Base-by-base conservation (phyloP, 2,888 invertebrate genomes). In the Scrobipalpa atriplicella region DNA sequence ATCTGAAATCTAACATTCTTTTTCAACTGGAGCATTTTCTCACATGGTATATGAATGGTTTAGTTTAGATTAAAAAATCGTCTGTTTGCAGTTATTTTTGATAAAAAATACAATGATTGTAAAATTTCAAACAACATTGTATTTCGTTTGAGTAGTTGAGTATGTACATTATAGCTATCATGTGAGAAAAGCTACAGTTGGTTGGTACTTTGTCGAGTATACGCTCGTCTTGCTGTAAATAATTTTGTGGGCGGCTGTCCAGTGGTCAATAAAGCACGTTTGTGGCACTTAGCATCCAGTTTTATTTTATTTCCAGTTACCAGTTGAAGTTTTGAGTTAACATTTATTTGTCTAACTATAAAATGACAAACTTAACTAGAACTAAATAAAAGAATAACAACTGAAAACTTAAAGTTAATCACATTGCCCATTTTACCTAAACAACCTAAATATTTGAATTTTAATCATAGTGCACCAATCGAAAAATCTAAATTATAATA, bases 211-310 rank as follows among this genome's bases (percentile, higher is more conserved):
- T 41, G 16, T 47, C 52, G 70, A 75, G 74, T 71, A 68, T 67
- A 66, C 69, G 86, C 84, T 85, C 85, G 75, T 71, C 77, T 81
- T 75, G 82, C 83, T 90, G 86, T 89, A 87, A 71, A 84, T 84
- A 84, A 75, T 75, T 67, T 72, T 73, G 79, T 77, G 83, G 79
- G 82, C 77, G 73, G 79, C 78, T 85, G 83, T 86, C 82, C 81
- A 78, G 79, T 85, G 89, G 83, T 89, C 82, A 90, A 85, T 92
- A 92, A 89, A 92, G 89, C 90, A 91, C 90, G 82, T 89, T 87
- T 89, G 89, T 87, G 89, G 90, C 90, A 92, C 89, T 79, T 69
- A 75, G 7, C 58, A 60, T 70, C 68, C 76, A 67, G 80, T 82
- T 87, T 89, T 76, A 78, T 58, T 58, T 58, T 56, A 21, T 39